Conservation (phyloP, 2,797 vertebrate species). For the Trichosurus vulpecula region DNA sequence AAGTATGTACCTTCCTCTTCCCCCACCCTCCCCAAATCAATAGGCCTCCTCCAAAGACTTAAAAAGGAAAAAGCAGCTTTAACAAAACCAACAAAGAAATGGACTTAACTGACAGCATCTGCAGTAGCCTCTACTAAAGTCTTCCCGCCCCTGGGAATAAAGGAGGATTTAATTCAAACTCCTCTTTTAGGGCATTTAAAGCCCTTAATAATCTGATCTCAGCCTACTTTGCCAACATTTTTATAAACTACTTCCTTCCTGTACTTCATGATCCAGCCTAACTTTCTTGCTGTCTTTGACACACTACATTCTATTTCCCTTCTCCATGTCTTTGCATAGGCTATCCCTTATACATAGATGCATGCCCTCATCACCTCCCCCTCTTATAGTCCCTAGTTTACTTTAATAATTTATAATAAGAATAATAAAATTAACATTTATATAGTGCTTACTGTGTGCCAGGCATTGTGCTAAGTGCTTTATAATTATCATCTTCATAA, state of each 20-base stretch:
- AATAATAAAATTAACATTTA: neutral
- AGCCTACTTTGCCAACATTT: neutral
- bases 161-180: neutral
- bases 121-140: neutral
- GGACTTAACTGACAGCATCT: neutral
- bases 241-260: neutral
- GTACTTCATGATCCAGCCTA: neutral
- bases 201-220: neutral
- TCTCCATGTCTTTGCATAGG: neutral
- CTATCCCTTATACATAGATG: neutral
- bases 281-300: neutral
- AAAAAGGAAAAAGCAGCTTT: neutral
- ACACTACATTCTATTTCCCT: neutral
- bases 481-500: neutral
- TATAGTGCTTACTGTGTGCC: neutral
- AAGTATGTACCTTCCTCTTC: neutral
- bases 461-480: neutral
- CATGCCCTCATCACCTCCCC: neutral
- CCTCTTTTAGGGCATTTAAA: neutral
- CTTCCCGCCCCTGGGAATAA: neutral
- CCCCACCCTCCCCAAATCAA: neutral
- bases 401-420: neutral
- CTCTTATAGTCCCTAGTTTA: too few relatives aligned
- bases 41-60: neutral
- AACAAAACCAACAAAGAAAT: neutral